A percentile compares a stretch with the other conserved stretches of the same genome.
phyloP scores from a whole-genome alignment of 2,888 invertebrate genomes.

The Escarpia spicata region DNA sequence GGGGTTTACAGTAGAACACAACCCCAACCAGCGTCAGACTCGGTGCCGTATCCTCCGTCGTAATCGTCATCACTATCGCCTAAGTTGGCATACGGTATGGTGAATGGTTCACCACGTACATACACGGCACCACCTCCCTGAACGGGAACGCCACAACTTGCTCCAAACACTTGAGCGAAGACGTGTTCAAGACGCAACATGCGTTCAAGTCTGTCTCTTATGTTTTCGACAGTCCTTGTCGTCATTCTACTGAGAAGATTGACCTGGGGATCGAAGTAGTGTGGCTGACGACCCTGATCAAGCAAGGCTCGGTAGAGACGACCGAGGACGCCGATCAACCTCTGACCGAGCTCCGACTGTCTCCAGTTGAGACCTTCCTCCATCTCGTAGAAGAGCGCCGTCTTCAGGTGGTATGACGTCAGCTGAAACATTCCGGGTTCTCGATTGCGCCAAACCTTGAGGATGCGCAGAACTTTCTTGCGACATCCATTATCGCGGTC shows the following conservation, averaged over 20 bases:
- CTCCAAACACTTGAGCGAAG: too few relatives aligned
- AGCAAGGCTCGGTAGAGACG: neutral
- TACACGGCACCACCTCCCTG: too few relatives aligned
- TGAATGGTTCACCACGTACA: too few relatives aligned
- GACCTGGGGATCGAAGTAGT: neutral
- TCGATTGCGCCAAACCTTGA: conserved; percentile 28
- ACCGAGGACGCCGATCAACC: neutral
- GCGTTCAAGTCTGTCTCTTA: too few relatives aligned
- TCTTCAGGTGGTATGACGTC: conserved; percentile 26
- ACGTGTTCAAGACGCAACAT: too few relatives aligned
- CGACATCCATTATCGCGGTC: conserved; percentile 33
- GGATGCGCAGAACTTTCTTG: conserved; percentile 27
- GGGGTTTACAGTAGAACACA: too few relatives aligned
- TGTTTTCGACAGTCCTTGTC: neutral
- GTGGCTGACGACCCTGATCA: neutral
- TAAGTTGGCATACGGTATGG: too few relatives aligned
- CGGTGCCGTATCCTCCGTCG: too few relatives aligned
- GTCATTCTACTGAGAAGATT: neutral
- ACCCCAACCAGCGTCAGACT: too few relatives aligned
- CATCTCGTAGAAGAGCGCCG: conserved; percentile 23
- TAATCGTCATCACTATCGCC: too few relatives aligned
- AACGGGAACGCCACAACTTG: too few relatives aligned
- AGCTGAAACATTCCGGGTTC: neutral
- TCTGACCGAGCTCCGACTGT: conserved; percentile 1
- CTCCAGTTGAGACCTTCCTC: conserved; percentile 14